A percentile compares a stretch with the other conserved stretches of the same genome.
phyloP scores from a whole-genome alignment of 2,113 vertebrate genomes.

The Phaetusa simplex region DNA sequence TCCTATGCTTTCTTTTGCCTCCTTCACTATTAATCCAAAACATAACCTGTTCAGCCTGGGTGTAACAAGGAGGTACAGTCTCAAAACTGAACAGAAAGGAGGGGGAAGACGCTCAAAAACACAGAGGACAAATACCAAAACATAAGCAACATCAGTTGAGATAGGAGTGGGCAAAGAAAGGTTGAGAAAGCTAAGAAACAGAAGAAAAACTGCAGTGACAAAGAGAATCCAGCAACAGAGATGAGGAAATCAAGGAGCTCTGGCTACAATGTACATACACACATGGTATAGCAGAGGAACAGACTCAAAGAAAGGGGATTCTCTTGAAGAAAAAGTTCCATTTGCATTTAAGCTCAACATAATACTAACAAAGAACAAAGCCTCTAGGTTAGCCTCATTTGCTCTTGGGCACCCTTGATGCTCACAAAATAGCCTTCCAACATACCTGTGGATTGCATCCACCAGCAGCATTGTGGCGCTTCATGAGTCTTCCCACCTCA shows the following conservation, averaged over 20 bases:
- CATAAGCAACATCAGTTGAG: neutral
- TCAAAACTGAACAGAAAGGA: neutral
- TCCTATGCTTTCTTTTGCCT: neutral
- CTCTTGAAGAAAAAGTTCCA: neutral
- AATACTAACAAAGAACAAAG: neutral
- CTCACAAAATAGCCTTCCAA: neutral
- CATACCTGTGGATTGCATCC: conserved; percentile 80
- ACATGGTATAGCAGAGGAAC: rapidly evolving
- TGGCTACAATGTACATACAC: rapidly evolving
- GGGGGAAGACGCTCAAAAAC: neutral
- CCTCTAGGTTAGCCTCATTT: neutral
- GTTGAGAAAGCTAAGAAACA: neutral
- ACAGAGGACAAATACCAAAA: neutral
- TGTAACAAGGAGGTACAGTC: neutral
- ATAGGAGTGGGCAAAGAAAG: neutral
- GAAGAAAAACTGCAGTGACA: neutral
- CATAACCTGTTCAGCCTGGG: neutral
- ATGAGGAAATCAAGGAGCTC: neutral
- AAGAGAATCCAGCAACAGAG: neutral
- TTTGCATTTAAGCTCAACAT: neutral
- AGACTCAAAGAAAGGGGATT: neutral
- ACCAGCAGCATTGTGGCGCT: conserved; percentile 58
- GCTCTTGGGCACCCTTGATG: neutral
- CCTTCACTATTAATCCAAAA: neutral
- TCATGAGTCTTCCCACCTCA: conserved; percentile 71